phyloP scores from a whole-genome alignment of 2,797 vertebrate species.

The Poecilia wingei region DNA sequence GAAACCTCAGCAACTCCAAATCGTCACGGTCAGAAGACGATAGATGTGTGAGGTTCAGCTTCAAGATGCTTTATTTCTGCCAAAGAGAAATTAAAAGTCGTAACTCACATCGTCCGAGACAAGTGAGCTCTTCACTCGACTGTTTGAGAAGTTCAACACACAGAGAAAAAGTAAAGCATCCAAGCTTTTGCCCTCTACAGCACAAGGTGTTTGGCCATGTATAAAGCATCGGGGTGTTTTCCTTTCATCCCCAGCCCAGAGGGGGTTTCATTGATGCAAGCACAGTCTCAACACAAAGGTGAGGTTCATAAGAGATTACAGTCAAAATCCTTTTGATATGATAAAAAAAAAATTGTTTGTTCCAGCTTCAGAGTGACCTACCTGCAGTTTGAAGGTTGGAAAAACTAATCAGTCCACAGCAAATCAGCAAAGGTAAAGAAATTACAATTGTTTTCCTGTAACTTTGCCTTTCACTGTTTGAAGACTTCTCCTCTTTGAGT shows the following conservation, averaged over 20 bases:
- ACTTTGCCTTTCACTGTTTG: not conserved
- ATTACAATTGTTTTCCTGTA: not conserved
- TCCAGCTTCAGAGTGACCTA: not conserved
- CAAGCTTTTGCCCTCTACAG: not conserved
- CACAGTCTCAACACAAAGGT: constrained; percentile 16
- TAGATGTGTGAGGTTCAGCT: not conserved
- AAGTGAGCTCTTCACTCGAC: not conserved
- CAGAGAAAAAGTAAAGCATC: not conserved
- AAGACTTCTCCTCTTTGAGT: not conserved
- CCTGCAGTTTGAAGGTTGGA: constrained; percentile 17
- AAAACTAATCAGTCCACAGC: not conserved
- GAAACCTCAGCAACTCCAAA: not conserved
- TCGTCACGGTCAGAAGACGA: not conserved
- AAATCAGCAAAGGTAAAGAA: not conserved
- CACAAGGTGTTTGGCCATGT: not conserved
- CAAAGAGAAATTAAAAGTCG: not conserved
- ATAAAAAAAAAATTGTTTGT: constrained; percentile 24
- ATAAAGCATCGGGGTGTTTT: constrained; percentile 13
- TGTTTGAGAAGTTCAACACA: not conserved
- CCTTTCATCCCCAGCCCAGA: constrained; percentile 33
- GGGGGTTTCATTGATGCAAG: constrained; percentile 33
- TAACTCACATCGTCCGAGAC: not conserved
- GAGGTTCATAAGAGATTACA: constrained; percentile 31
- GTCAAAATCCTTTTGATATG: constrained; percentile 36
- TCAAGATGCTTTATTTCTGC: not conserved